Base-by-base conservation (phyloP, 2,888 invertebrate species). In the Acleris cristana region DNA sequence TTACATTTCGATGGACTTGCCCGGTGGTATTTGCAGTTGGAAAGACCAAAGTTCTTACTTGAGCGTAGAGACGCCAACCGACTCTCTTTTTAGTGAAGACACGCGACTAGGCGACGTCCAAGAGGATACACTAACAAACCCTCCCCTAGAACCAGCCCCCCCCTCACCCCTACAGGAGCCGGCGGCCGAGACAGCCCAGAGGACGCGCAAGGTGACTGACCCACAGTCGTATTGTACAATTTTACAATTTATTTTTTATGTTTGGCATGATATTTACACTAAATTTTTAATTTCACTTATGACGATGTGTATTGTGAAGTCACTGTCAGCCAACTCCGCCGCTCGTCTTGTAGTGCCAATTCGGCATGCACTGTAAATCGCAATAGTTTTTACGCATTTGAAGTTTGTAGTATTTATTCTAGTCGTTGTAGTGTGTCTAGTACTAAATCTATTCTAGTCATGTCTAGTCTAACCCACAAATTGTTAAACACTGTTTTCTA, bases 1-100 rank as follows among this genome's bases (percentile, higher is more conserved):
- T 79, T 95, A 94, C 77, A 93, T 95, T 76, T 94, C 95, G 58
- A 95, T 96, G 80, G 96, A 96, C 86, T 89, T 97, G 72, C 97
- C 97, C 7, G 96, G 96, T 70, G 96, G 96, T 64, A 94, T 97
- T 76, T 96, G 96, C 84, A 95, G 96, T 82, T 97, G 96, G 96
- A 95, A 95, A 83, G 97, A 96, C 82, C 94, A 96, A 82, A 96
- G 96, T 81, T 96, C 97, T 59, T 96, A 96, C 79, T 89, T 97
- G 77, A 93, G 95, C 77, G 82, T 93, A 79, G 95, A 95, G 84
- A 90, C 93, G 67, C 86, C 92, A 45, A 76, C 74, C 23, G 82
- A 85, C 73, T 82, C 83, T 64, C 62, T 73, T 66, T 63, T 74
- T 40, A 76, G 73, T 66, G 83, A 82, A 70, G 78, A 80, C 23